Evolutionary conservation across 2,113 vertebrate species (phyloP).

Genomic region (Zosterops lateralis): DNA sequence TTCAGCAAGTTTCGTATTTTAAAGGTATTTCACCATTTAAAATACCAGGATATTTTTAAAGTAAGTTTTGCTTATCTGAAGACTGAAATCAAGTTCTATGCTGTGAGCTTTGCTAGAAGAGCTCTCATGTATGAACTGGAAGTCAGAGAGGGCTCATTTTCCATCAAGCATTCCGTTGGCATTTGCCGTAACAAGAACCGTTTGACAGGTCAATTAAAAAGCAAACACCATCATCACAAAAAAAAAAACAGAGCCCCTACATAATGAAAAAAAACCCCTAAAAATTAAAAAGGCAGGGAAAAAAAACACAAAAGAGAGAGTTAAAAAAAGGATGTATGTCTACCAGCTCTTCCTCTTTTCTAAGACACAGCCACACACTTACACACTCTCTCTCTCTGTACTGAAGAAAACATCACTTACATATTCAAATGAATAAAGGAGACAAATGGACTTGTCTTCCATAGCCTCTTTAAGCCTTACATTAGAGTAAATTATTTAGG

Average conservation of each 20-base stretch:
- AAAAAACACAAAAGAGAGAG: neutral
- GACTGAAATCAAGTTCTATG: constrained; percentile 60
- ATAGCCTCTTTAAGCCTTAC: constrained; percentile 56
- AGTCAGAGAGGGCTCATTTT: constrained; percentile 41
- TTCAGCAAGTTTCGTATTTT: constrained; percentile 68
- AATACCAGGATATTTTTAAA: constrained; percentile 54
- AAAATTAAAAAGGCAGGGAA: neutral
- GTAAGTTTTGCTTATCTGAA: constrained; percentile 52
- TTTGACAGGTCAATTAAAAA: neutral
- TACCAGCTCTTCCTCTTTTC: neutral
- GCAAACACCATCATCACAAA: neutral
- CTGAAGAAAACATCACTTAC: constrained; percentile 34
- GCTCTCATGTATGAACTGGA: constrained; percentile 14
- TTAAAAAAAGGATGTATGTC: neutral
- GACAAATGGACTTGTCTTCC: constrained; percentile 59
- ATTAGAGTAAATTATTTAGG: constrained; percentile 71
- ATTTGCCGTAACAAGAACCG: neutral
- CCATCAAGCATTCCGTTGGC: neutral
- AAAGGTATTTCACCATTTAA: constrained; percentile 50
- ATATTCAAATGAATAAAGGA: constrained; percentile 59
- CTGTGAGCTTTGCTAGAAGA: constrained; percentile 35
- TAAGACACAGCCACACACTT: neutral
- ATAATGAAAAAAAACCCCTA: neutral
- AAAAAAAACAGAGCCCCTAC: neutral
- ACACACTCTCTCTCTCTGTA: neutral